phyloP scores from a whole-genome alignment of 2,888 invertebrate species.

The Caenorhabditis auriculariae region DNA sequence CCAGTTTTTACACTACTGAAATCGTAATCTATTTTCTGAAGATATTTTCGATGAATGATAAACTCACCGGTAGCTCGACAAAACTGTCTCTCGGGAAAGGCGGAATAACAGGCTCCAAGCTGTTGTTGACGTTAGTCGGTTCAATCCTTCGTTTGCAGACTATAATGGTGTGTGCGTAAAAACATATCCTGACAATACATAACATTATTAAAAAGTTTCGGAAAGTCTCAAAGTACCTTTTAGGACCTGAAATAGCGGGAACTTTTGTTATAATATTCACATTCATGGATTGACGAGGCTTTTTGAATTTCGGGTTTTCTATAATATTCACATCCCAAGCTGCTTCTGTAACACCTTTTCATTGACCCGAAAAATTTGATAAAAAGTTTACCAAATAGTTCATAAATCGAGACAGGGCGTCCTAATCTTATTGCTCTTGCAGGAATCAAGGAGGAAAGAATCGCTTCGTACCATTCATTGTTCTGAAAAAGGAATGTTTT shows the following conservation, averaged over 20 bases:
- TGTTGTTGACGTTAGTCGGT: conserved; percentile 34
- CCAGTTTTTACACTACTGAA: too few relatives aligned
- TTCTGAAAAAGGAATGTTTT: too few relatives aligned
- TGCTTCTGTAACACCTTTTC: conserved; percentile 32
- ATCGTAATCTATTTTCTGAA: too few relatives aligned
- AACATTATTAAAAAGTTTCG: not conserved
- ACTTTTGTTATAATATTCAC: not conserved
- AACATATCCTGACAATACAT: conserved; percentile 38
- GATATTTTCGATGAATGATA: too few relatives aligned
- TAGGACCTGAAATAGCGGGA: not conserved
- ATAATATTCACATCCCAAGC: conserved; percentile 47
- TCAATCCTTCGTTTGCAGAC: conserved; percentile 44
- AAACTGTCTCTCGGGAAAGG: conserved; percentile 43
- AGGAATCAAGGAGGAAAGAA: conserved; percentile 33
- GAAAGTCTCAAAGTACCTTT: not conserved
- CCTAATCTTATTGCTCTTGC: conserved; percentile 44
- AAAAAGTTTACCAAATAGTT: conserved; percentile 43
- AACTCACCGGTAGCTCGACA: conserved; percentile 48
- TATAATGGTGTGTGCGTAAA: conserved; percentile 52
- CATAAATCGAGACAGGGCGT: conserved; percentile 38
- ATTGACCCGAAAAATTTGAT: not conserved
- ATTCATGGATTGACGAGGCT: not conserved
- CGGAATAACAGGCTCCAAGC: conserved; percentile 41
- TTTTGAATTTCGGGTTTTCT: conserved; percentile 6
- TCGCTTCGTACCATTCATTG: conserved; percentile 35